Base-by-base conservation (phyloP, 1,140 invertebrate species). In the Anagrus nilaparvatae region DNA sequence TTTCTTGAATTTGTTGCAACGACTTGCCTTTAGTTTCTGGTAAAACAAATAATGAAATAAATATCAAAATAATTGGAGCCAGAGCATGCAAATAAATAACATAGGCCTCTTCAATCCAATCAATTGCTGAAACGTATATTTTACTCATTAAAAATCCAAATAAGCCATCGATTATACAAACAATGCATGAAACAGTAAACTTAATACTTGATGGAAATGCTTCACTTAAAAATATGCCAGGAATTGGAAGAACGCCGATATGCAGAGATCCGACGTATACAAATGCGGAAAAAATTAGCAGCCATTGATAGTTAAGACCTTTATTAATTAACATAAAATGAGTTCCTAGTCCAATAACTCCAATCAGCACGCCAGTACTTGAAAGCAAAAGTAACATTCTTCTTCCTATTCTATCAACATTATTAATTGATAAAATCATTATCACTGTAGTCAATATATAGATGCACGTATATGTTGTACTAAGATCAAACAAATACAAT, bases 141-240 rank as follows among this genome's bases (percentile, higher is more conserved):
- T 82, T 79, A 28, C 82, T 82, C 27, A 84, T 74, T 4, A 82
- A 59, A 48, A 85, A 84, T 40, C 79, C 81, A 39, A 76, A 73
- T 5, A 77, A 52, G 60, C 81, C 82, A 40, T 78, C 82, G 50
- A 76, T 77, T 40, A 79, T 72, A 36, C 82, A 76, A 1, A 78
- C 77, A 23, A 83, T 59, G 40, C 77, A 76, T 28, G 76, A 73
- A 7, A 81, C 81, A 37, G 75, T 70, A 8, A 77, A 71, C 50
- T 79, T 76, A 10, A 78, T 75, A 47, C 76, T 76, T 4, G 75
- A 72, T 3, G 80, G 77, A 55, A 83, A 82, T 47, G 82, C 67
- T 65, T 84, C 81, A n/a, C 79, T 75, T 43, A 81, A 73, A 45
- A 82, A 70, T 18, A 81, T 70, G 58, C 79, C 74, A 3, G 81